These are phyloP conservation scores for Drosophila infuscata DNA, from an alignment of 2,888 invertebrate genomes.

Conservation along the genomic window DNA sequence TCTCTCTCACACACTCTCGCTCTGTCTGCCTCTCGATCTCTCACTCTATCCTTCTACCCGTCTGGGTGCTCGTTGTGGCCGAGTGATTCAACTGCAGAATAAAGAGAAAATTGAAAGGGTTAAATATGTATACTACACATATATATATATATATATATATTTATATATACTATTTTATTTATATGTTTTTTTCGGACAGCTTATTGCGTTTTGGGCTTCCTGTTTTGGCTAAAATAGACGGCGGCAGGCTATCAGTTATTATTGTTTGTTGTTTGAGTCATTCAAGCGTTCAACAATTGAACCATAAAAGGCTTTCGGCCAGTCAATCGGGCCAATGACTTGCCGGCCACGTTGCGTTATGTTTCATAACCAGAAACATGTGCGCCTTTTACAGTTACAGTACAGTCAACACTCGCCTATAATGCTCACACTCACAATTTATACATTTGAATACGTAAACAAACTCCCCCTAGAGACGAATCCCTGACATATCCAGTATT, in stretches of 20 bases:
- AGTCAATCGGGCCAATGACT: conserved; percentile 34
- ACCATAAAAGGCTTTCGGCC: conserved; percentile 28
- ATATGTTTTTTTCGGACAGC: conserved; percentile 1
- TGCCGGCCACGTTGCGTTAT: not conserved
- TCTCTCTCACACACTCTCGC: not conserved
- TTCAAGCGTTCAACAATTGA: conserved; percentile 47
- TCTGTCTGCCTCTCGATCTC: not conserved
- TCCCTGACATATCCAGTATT: too few relatives aligned
- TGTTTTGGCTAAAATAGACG: conserved; percentile 39
- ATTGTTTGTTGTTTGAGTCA: conserved; percentile 25
- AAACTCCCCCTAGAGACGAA: too few relatives aligned
- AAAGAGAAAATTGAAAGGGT: conserved; percentile 3
- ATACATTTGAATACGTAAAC: too few relatives aligned
- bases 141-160: not conserved
- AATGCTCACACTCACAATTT: too few relatives aligned
- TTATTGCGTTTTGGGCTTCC: conserved; percentile 32
- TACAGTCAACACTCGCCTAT: conserved; percentile 25
- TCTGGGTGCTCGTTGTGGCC: conserved; percentile 3
- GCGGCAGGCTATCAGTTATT: conserved; percentile 31
- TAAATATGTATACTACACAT: not conserved
- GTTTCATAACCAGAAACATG: conserved; percentile 29
- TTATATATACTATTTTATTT: not conserved
- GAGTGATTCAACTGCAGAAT: conserved; percentile 25
- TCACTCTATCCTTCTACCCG: too few relatives aligned
- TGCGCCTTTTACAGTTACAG: conserved; percentile 11